phyloP scores from a whole-genome alignment of 1,140 invertebrate genomes.

The Aphis craccivora region DNA sequence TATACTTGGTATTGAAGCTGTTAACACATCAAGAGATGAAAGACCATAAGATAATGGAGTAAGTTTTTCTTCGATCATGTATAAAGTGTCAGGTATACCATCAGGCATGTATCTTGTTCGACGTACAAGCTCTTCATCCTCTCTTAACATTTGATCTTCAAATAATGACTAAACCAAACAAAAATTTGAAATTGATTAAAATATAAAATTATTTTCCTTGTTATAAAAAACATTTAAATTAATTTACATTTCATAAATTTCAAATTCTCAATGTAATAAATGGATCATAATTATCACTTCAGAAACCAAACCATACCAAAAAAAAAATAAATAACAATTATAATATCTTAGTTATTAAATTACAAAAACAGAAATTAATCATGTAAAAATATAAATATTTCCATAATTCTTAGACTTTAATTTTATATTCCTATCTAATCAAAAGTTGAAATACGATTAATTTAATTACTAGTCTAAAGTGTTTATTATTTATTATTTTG shows the following conservation, averaged over 20 bases:
- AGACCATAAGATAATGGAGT: conserved; percentile 61
- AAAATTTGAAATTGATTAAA: background rate
- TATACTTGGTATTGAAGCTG: conserved; percentile 64
- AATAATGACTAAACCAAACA: conserved; percentile 71
- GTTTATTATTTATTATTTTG: background rate
- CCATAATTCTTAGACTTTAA: background rate
- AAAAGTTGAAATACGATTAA: background rate
- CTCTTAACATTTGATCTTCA: conserved; percentile 83
- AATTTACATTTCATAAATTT: background rate
- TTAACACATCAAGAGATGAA: conserved; percentile 64
- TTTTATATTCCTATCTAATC: background rate
- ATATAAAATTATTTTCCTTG: background rate
- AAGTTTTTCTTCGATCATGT: conserved; percentile 84
- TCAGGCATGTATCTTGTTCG: conserved; percentile 71
- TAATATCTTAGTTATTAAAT: no score
- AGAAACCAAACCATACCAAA: background rate
- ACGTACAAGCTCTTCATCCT: conserved; percentile 75
- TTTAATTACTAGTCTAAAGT: background rate
- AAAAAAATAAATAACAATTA: background rate
- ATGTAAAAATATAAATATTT: background rate
- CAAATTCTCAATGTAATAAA: background rate
- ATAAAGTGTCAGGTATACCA: conserved; percentile 88
- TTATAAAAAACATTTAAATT: background rate
- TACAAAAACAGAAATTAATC: background rate
- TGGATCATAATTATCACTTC: background rate